Percentiles rank a stretch among this genome's conserved stretches.
Conservation (phyloP, 2,113 vertebrate genomes). For the Numida meleagris region DNA sequence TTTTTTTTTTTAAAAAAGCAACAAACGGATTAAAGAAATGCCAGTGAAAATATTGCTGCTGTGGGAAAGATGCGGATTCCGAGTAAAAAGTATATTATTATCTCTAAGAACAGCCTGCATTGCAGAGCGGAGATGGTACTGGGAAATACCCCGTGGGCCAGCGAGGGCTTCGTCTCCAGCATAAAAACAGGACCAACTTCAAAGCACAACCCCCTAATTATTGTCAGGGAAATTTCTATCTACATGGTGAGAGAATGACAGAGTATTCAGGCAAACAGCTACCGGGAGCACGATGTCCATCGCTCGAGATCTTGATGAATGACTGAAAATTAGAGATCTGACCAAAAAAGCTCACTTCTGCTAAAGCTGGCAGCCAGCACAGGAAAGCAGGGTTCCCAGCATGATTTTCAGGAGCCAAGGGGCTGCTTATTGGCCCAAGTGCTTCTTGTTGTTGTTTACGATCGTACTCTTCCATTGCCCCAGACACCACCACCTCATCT, state of each 20-base stretch:
- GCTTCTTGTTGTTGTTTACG: neutral
- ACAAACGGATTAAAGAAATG: neutral
- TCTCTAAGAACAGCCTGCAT: constrained; percentile 18
- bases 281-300: neutral
- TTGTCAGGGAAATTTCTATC: constrained; percentile 21
- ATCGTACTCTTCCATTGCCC: neutral
- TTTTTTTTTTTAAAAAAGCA: neutral
- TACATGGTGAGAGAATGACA: neutral
- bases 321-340: neutral
- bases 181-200: neutral
- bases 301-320: neutral
- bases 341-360: neutral
- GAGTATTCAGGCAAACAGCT: neutral
- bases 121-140: neutral
- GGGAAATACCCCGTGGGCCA: constrained; percentile 35
- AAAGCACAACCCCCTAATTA: constrained; percentile 57
- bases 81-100: constrained; percentile 57
- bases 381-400: rapidly evolving
- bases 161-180: neutral
- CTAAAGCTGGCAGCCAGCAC: neutral
- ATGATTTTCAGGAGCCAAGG: neutral
- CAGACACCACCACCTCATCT: neutral
- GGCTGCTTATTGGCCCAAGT: neutral
- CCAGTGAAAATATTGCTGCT: constrained; percentile 42
- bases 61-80: constrained; percentile 42